Evolutionary conservation across 2,797 vertebrate species (phyloP), one percentile per base, ranked within the genome.

Genomic region (Siniperca undulata): DNA sequence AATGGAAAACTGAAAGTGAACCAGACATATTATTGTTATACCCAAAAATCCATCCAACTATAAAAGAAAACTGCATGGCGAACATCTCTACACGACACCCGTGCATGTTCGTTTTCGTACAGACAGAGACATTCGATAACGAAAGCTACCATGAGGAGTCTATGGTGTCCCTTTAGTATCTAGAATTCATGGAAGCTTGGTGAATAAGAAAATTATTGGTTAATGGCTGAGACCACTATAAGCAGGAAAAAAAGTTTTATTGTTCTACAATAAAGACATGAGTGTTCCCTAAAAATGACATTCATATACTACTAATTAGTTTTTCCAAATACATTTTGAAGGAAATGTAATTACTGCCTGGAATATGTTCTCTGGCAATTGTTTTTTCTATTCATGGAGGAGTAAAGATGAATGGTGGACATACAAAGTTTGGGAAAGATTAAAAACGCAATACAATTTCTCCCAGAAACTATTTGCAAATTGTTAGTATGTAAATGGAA

Each of bases 301-400:
- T 74, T 58, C 27, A 60, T 36, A 50, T 22, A 7, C 62, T 17
- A 14, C 3, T 8, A 59, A 66, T 74, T 64, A 12, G 10, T 40
- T 42, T 59, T 68, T 34, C 14, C 19, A 44, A 59, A 68, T 17
- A 27, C 8, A 74, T 50, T 55, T 78, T 60, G 27, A 53, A 61
- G 19, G 16, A 19, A 34, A 38, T 11, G 5, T 20, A 20, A 17
- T 42, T 38, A 8, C 44, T 40, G 36, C 12, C 22, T 14, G 34
- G n/a, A 64, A 64, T 46, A 16, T 53, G 13, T 52, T 20, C 14
- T 16, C 4, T 38, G 6, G 9, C 1, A 17, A 12, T 61, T 36
- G 17, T 30, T 22, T 46, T 27, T 24, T 69, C 3, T 17, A 0
- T 74, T 36, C 17, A 24, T 7, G 27, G 5, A 17, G 8, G 4